Base-by-base conservation (phyloP, 2,888 invertebrate species). In the Conus canariensis region DNA sequence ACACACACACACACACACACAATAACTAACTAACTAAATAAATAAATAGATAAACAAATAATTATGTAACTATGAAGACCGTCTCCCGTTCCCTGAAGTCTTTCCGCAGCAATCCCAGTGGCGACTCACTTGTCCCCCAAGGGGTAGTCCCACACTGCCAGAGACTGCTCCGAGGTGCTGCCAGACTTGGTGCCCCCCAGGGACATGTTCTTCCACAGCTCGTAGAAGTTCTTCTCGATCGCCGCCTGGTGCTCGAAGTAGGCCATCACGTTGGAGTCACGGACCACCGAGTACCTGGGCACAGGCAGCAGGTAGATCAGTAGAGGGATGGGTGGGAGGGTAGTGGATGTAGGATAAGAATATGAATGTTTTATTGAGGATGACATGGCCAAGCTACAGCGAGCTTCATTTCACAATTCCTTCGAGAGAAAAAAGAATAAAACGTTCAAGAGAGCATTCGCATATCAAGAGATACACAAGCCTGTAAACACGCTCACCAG, bases 91-190 rank as follows among this genome's bases (percentile, higher is more conserved):
- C 45, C 45, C 45, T 3, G 45, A 45, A 45, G 45, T 45, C 45
- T 45, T 2, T 45, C 3, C 45, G 45, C 45, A 45, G 45, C 45
- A 45, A 3, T 45, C 45, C 45, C 45, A 45, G 45, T 45, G 45
- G 12, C 64, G 5, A 82, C 96, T 87, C 16, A 90, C 87, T 98
- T 98, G 95, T 99, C 98, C 92, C 98, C 97, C 92, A 99, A 98
- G 0, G 99, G 99, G 95, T 99, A 99, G 94, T 99, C 93, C 94
- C 94, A 94, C 0, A 94, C 94, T 3, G 94, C 94, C 88, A 92
- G 91, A 70, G 64, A 85, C 77, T 89, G 83, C 8, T 89, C 89
- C 30, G 45, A 10, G 25, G 82, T 87, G 64, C 64, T 7, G 64
- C 10, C 16, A 16, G 64, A 14, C 12, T 64, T 64, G 64, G 64